These are phyloP conservation scores for Drosophila bocqueti DNA, from an alignment of 1,140 invertebrate species.

Conservation along the genomic window DNA sequence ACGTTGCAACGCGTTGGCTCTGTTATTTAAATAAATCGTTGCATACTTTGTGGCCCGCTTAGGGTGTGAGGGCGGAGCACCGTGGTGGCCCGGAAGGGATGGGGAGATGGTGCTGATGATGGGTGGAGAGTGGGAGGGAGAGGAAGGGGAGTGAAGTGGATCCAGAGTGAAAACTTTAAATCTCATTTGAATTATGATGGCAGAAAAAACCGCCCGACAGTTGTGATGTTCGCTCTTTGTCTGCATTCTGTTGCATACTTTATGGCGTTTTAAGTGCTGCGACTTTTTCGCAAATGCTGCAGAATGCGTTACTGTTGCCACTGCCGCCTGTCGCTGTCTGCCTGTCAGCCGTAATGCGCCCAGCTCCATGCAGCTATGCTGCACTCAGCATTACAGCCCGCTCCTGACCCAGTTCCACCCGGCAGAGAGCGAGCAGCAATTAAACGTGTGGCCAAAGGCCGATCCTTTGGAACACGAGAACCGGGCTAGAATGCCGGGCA, in stretches of 20 bases:
- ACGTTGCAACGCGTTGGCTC: constrained; percentile 39
- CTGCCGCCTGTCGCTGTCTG: constrained; percentile 52
- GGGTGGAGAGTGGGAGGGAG: not conserved
- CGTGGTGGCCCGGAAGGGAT: not conserved
- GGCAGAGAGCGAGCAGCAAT: constrained; percentile 30
- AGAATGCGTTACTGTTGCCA: constrained; percentile 55
- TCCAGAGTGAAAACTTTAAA: constrained; percentile 63
- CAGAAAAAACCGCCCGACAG: constrained; percentile 62
- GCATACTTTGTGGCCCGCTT: constrained; percentile 70
- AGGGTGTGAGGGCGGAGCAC: constrained; percentile 3
- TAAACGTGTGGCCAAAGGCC: constrained; percentile 43
- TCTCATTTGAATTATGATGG: constrained; percentile 81
- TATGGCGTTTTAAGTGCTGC: constrained; percentile 75
- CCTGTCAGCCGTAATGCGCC: constrained; percentile 52
- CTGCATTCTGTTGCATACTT: constrained; percentile 72
- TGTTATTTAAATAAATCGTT: constrained; percentile 82
- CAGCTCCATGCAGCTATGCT: constrained; percentile 28
- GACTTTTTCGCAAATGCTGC: constrained; percentile 52
- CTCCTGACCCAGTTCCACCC: constrained; percentile 51
- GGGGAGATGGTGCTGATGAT: not conserved
- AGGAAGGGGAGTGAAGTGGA: not conserved
- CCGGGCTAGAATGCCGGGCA: constrained; percentile 33
- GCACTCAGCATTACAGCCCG: constrained; percentile 34
- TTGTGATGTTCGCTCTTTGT: constrained; percentile 61
- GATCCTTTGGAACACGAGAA: constrained; percentile 34